Evolutionary conservation across 2,797 vertebrate genomes (phyloP).

Genomic region (Pygocentrus nattereri): DNA sequence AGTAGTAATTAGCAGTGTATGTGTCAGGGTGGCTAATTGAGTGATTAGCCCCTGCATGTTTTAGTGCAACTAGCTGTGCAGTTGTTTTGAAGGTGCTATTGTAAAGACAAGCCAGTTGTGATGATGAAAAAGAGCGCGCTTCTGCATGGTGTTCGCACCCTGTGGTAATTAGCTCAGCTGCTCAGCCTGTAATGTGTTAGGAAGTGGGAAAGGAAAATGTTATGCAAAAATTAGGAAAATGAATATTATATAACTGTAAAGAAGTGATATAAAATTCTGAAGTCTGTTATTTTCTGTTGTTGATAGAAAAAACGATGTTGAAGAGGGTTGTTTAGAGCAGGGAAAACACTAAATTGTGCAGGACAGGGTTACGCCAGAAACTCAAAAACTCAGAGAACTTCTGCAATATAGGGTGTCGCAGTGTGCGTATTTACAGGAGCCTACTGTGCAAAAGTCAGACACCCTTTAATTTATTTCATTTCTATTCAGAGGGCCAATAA

Average conservation of each 20-base stretch:
- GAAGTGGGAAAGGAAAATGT: neutral
- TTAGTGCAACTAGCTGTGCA: slow-evolving; percentile 15
- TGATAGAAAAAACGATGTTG: too few relatives aligned
- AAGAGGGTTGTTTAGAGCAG: too few relatives aligned
- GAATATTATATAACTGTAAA: neutral
- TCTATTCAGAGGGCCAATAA: too few relatives aligned
- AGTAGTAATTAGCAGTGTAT: slow-evolving; percentile 38
- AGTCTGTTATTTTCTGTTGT: too few relatives aligned
- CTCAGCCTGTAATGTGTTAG: neutral
- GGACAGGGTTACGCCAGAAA: too few relatives aligned
- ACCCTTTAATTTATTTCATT: too few relatives aligned
- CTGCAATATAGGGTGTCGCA: too few relatives aligned
- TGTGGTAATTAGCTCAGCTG: neutral
- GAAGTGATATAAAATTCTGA: too few relatives aligned
- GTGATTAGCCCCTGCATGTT: slow-evolving; percentile 40
- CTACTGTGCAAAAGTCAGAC: too few relatives aligned
- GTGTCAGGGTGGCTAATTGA: slow-evolving; percentile 49
- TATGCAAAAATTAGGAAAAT: neutral
- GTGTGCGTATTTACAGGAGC: too few relatives aligned
- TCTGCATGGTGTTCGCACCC: neutral
- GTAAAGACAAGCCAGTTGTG: neutral
- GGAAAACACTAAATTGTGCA: too few relatives aligned
- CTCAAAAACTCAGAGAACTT: too few relatives aligned
- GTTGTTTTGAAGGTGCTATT: slow-evolving; percentile 24
- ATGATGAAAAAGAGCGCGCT: slow-evolving; percentile 18